These are phyloP conservation scores for Bicyclus anynana DNA, from an alignment of 1,140 invertebrate species.

Conservation along the genomic window DNA sequence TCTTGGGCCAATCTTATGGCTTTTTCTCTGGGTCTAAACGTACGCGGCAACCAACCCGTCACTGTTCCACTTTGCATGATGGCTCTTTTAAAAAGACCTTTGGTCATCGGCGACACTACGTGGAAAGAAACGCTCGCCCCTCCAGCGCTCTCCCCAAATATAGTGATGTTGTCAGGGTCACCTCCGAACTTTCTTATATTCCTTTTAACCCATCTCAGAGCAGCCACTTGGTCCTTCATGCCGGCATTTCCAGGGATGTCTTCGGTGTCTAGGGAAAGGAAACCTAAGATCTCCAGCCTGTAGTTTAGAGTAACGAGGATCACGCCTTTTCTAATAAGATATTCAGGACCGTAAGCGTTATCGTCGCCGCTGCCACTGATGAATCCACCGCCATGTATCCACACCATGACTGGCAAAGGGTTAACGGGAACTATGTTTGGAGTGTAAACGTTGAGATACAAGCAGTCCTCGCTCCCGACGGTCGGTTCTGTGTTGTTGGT, in stretches of 20 bases:
- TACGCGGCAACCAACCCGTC: slow-evolving; percentile 25
- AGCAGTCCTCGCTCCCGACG: neutral
- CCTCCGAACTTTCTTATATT: slow-evolving; percentile 83
- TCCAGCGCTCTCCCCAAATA: slow-evolving; percentile 79
- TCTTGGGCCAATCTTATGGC: slow-evolving; percentile 24
- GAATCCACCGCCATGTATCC: slow-evolving; percentile 79
- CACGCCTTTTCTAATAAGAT: slow-evolving; percentile 79
- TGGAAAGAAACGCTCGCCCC: slow-evolving; percentile 68
- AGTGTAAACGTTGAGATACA: slow-evolving; percentile 5
- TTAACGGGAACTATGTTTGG: slow-evolving; percentile 22
- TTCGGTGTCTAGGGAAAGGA: slow-evolving; percentile 70
- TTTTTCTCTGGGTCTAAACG: slow-evolving; percentile 24
- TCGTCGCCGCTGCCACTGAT: slow-evolving; percentile 76
- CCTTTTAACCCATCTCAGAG: slow-evolving; percentile 78
- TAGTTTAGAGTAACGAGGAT: slow-evolving; percentile 76
- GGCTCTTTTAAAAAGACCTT: slow-evolving; percentile 41
- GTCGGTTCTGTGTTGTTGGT: neutral
- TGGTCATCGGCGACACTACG: slow-evolving; percentile 64
- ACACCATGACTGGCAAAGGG: slow-evolving; percentile 55
- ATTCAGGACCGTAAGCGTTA: slow-evolving; percentile 78
- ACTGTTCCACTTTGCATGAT: slow-evolving; percentile 34
- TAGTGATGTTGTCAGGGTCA: slow-evolving; percentile 77
- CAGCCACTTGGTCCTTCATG: slow-evolving; percentile 81
- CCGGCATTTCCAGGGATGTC: slow-evolving; percentile 83
- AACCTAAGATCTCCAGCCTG: slow-evolving; percentile 32